phyloP scores from a whole-genome alignment of 2,888 invertebrate species.

The Phaonia tiefii region DNA sequence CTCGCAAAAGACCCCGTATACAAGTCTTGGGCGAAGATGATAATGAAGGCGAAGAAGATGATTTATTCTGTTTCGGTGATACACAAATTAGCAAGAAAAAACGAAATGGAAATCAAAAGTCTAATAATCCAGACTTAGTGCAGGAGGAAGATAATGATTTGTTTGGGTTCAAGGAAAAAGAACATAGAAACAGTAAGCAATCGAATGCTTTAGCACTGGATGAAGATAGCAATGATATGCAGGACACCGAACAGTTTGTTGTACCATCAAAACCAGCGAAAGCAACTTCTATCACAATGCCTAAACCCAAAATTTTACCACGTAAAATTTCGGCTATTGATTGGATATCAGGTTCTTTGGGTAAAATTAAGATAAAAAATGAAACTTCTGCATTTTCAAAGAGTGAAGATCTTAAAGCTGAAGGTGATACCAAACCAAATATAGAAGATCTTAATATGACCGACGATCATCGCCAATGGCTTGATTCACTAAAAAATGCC shows the following conservation, averaged over 20 bases:
- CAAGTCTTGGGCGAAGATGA: slow-evolving; percentile 73
- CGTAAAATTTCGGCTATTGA: slow-evolving; percentile 70
- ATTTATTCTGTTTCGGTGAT: slow-evolving; percentile 74
- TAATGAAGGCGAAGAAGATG: slow-evolving; percentile 70
- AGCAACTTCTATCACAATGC: slow-evolving; percentile 54
- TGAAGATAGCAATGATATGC: slow-evolving; percentile 65
- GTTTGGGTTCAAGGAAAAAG: slow-evolving; percentile 68
- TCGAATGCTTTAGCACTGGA: slow-evolving; percentile 36
- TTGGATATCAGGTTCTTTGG: slow-evolving; percentile 76
- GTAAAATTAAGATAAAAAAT: slow-evolving; percentile 69
- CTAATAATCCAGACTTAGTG: too few relatives aligned
- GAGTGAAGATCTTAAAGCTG: slow-evolving; percentile 36
- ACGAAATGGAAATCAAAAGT: slow-evolving; percentile 41
- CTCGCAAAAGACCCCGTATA: slow-evolving; percentile 72
- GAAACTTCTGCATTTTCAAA: slow-evolving; percentile 46
- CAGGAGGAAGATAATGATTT: slow-evolving; percentile 65
- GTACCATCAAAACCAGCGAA: slow-evolving; percentile 54
- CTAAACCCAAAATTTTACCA: slow-evolving; percentile 69
- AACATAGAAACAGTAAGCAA: slow-evolving; percentile 20
- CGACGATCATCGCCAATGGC: slow-evolving; percentile 71
- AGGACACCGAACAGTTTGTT: slow-evolving; percentile 69
- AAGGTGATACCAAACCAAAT: slow-evolving; percentile 43
- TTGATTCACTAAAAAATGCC: slow-evolving; percentile 73
- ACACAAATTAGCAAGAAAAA: slow-evolving; percentile 62
- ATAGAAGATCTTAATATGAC: slow-evolving; percentile 45